Percentiles rank a stretch among this genome's conserved stretches.
phyloP scores from a whole-genome alignment of 2,113 vertebrate species.

The Amblyornis subalaris region DNA sequence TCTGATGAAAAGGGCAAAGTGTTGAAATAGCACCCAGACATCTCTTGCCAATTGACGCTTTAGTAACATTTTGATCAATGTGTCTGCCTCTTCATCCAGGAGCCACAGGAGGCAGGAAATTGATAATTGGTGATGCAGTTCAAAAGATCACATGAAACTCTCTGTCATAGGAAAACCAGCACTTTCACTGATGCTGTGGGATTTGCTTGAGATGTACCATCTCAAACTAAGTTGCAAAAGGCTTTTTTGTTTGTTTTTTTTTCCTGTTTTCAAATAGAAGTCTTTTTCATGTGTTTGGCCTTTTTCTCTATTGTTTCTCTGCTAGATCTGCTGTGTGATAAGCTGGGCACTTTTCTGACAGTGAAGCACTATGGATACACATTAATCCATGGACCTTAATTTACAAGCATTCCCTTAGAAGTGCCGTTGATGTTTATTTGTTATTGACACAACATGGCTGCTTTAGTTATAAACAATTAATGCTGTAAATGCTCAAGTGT shows the following conservation, averaged over 20 bases:
- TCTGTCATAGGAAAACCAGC: background rate
- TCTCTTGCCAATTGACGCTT: constrained; percentile 26
- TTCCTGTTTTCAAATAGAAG: background rate
- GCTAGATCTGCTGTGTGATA: background rate
- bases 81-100: constrained; percentile 27
- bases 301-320: background rate
- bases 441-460: background rate
- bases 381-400: background rate
- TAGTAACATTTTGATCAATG: constrained; percentile 54
- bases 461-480: background rate
- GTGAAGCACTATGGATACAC: background rate
- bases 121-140: constrained; percentile 38
- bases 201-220: background rate
- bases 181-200: background rate
- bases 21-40: constrained; percentile 24
- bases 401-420: background rate
- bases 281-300: background rate
- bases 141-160: background rate
- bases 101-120: constrained; percentile 14
- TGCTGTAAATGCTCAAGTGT: background rate
- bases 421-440: background rate
- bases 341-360: background rate
- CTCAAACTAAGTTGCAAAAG: background rate
- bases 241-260: background rate
- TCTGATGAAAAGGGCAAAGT: background rate